Conservation (phyloP, 1,140 invertebrate species). For the Neotoxoptera formosana region DNA sequence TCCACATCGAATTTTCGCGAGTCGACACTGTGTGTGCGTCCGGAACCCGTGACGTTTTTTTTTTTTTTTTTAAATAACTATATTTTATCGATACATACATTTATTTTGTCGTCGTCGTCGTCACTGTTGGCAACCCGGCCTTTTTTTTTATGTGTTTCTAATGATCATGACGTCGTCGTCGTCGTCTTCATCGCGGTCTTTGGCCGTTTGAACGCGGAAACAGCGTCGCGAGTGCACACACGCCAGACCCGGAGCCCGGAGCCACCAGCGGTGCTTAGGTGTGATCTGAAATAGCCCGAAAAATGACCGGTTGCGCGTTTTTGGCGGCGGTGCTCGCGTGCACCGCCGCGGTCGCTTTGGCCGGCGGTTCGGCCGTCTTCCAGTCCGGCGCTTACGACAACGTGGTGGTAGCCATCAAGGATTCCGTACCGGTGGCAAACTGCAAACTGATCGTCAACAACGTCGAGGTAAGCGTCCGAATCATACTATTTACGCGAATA, state of each 20-base stretch:
- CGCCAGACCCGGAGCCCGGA: too few species aligned
- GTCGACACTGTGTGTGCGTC: not conserved
- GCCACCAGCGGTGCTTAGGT: not conserved
- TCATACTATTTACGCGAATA: too few species aligned
- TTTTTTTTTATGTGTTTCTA: not conserved
- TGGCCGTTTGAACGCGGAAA: not conserved
- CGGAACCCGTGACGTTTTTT: not conserved
- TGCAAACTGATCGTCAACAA: constrained; percentile 48
- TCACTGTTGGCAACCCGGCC: not conserved
- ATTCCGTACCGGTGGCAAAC: constrained; percentile 27
- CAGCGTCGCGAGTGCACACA: not conserved
- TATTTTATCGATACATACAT: not conserved
- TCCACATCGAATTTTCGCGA: not conserved
- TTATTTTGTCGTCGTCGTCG: not conserved
- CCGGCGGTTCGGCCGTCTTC: constrained; percentile 30
- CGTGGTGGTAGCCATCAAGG: constrained; percentile 47
- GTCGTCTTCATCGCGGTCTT: too few species aligned
- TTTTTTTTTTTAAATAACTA: not conserved
- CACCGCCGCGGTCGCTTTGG: not conserved
- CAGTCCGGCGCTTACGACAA: constrained; percentile 44
- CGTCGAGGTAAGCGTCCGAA: constrained; percentile 26
- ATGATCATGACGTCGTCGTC: not conserved
- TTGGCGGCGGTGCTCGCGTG: not conserved
- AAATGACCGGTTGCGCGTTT: not conserved
- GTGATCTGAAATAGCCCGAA: not conserved